phyloP scores from a whole-genome alignment of 2,888 invertebrate species.

The Malachius bipustulatus region DNA sequence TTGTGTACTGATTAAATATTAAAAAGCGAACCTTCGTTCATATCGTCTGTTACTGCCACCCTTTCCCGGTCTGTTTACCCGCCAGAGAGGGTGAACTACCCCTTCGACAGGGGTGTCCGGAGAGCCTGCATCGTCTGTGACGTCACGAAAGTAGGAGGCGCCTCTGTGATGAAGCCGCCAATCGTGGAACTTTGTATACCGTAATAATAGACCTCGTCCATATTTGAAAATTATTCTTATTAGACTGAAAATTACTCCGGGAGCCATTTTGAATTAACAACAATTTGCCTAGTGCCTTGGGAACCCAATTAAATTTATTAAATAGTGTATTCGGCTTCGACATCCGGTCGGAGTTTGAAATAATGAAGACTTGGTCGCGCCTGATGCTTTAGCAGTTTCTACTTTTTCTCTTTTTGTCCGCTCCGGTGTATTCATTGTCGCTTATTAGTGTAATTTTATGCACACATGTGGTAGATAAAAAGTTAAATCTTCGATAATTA shows the following conservation, averaged over 20 bases:
- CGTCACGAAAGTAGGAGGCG: slow-evolving; percentile 13
- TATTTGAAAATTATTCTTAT: slow-evolving; percentile 29
- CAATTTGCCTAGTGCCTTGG: slow-evolving; percentile 1
- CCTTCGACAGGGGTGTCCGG: not conserved
- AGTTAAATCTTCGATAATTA: no score
- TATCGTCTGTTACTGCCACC: no score
- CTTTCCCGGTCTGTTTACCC: no score
- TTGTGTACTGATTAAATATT: no score
- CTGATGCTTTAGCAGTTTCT: no score
- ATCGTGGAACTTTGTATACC: slow-evolving; percentile 10
- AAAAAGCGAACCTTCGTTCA: no score
- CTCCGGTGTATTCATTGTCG: no score
- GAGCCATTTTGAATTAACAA: slow-evolving; percentile 27
- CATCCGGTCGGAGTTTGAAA: no score
- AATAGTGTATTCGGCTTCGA: not conserved
- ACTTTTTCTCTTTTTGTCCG: no score
- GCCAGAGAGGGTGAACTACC: not conserved
- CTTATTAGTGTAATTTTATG: no score
- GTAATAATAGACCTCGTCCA: slow-evolving; percentile 24
- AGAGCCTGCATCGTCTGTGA: not conserved
- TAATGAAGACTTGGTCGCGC: no score
- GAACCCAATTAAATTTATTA: slow-evolving; percentile 1
- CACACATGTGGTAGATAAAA: no score
- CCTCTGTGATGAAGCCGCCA: slow-evolving; percentile 16
- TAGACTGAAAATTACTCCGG: slow-evolving; percentile 24